Evolutionary conservation across 2,888 invertebrate species (phyloP), one percentile per base, ranked within the genome.

Genomic region (Gasteruption jaculator): DNA sequence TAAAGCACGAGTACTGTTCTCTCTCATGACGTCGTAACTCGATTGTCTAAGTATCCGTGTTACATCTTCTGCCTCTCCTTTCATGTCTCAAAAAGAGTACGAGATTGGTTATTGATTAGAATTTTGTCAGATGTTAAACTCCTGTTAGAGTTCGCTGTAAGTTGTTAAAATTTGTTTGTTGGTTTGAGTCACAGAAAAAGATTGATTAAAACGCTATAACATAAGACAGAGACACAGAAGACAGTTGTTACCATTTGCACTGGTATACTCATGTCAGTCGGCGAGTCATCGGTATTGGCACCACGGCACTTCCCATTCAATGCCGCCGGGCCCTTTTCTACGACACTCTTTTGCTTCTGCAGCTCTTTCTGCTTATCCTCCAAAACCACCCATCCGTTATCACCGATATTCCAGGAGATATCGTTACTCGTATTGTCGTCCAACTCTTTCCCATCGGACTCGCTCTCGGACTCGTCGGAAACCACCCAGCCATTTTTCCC

Each of bases 171-270:
- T 22, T 10, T 10, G 10, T 22, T 22, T 22, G 10, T 22, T 22
- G 7, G 24, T 10, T 27, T n/a, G 11, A 30, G 30, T 68, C 61
- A 68, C 49, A 66, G 56, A 56, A 69, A 63, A 46, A 70, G 59
- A 63, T 68, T 68, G 56, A 62, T 68, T 61, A 70, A 60, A 58
- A 70, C 62, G 66, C 69, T 67, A 58, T 68, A 70, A 69, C 65
- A 70, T 59, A 70, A 60, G 59, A 69, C 66, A 58, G 68, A 68
- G 57, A 70, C 63, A 68, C 70, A 70, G 60, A 70, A 62, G 56
- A 67, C 66, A 62, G 70, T 70, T 58, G 70, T 69, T 67, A 70
- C 68, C 70, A 70, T 70, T 65, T 67, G 58, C 63, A 70, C 62
- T 49, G 68, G 67, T 63, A 65, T 56, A 63, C 60, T 61, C 60